Evolutionary conservation across 2,797 vertebrate species (phyloP).

Genomic region (Acanthiza pusilla): DNA sequence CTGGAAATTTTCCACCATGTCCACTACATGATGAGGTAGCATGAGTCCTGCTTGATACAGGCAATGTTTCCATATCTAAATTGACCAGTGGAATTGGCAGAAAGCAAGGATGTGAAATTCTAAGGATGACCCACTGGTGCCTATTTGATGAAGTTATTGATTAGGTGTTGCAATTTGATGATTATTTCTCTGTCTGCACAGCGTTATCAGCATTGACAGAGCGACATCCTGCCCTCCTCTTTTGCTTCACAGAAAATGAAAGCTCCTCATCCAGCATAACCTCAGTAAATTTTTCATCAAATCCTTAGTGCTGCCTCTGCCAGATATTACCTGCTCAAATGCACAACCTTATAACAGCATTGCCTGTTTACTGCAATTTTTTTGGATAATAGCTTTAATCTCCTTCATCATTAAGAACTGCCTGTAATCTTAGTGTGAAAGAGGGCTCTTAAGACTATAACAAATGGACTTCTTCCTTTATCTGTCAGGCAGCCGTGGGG

Average conservation of each 20-base stretch:
- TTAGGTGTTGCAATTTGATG: not conserved
- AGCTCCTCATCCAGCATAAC: not conserved
- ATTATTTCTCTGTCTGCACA: not conserved
- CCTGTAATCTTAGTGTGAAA: not conserved
- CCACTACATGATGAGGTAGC: not conserved
- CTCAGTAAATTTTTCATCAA: not conserved
- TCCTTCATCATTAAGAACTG: not conserved
- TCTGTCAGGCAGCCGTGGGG: not conserved
- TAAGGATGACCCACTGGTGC: not conserved
- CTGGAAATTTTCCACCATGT: too few relatives aligned
- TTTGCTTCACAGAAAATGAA: not conserved
- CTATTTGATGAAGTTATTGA: not conserved
- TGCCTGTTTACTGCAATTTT: not conserved
- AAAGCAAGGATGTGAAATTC: not conserved
- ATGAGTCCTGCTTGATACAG: not conserved
- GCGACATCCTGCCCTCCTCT: not conserved
- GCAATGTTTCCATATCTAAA: not conserved
- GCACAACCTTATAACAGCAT: not conserved
- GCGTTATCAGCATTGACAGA: not conserved
- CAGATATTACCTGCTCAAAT: not conserved
- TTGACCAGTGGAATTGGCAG: not conserved
- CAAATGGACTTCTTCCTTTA: not conserved
- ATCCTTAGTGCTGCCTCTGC: not conserved
- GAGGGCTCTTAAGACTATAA: not conserved
- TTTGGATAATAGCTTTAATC: not conserved